phyloP scores from a whole-genome alignment of 2,888 invertebrate genomes.

The Heteropelma amictum region DNA sequence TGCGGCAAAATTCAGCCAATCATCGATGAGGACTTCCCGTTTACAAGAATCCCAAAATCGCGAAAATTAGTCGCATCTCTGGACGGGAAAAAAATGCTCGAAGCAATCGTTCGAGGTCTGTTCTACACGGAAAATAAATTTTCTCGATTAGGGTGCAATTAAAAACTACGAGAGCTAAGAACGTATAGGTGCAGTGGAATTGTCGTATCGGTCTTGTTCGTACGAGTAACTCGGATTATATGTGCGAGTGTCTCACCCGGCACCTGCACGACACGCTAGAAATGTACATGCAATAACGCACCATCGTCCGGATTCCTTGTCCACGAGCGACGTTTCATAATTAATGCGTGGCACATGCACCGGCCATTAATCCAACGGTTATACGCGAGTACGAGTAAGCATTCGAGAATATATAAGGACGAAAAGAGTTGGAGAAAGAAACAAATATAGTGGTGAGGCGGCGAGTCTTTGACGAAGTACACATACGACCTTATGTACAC shows the following conservation, averaged over 20 bases:
- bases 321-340: constrained; percentile 58
- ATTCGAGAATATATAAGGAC: constrained; percentile 40
- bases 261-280: constrained; percentile 20
- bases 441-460: constrained; percentile 5
- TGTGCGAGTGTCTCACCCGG: constrained; percentile 30
- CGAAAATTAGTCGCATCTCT: too few relatives aligned
- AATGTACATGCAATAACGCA: constrained; percentile 34
- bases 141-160: too few relatives aligned
- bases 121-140: too few relatives aligned
- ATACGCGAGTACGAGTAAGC: constrained; percentile 45
- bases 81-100: too few relatives aligned
- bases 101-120: too few relatives aligned
- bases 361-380: constrained; percentile 63
- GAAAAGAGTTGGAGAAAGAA: constrained; percentile 12
- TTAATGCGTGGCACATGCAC: constrained; percentile 62
- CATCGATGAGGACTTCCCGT: too few relatives aligned
- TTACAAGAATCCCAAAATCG: too few relatives aligned
- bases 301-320: constrained; percentile 57
- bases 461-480: constrained; percentile 47
- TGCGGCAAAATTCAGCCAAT: too few relatives aligned
- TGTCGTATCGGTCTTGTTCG: background rate
- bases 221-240: background rate
- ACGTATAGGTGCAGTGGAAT: too few relatives aligned
- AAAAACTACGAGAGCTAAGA: too few relatives aligned
- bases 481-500: constrained; percentile 21